These are phyloP conservation scores for Lophura nycthemera DNA, from an alignment of 2,113 vertebrate genomes.

Conservation along the genomic window DNA sequence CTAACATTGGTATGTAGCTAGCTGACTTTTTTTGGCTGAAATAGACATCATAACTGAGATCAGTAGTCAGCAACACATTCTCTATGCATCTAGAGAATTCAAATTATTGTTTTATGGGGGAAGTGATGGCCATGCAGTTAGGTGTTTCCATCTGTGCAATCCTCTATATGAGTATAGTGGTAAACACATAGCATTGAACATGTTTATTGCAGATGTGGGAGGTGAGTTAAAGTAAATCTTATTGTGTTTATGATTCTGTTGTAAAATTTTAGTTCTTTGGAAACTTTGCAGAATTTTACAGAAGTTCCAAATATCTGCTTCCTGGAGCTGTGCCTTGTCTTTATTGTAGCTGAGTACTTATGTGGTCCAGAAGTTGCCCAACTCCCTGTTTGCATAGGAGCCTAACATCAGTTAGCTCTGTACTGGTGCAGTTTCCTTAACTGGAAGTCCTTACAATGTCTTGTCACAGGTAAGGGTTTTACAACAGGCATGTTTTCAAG, in stretches of 20 bases:
- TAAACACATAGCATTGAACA: background rate
- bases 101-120: background rate
- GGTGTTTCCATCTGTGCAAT: background rate
- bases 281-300: background rate
- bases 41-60: background rate
- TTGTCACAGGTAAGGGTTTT: accelerated
- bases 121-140: background rate
- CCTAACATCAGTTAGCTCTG: accelerated
- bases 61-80: background rate
- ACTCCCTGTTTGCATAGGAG: background rate
- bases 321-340: background rate
- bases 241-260: background rate
- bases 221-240: background rate
- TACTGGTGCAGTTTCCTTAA: background rate
- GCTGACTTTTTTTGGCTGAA: background rate
- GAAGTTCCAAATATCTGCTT: background rate
- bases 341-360: background rate
- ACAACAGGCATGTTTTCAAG: background rate
- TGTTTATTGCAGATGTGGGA: background rate
- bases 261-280: background rate
- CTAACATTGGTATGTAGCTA: slow-evolving; percentile 4
- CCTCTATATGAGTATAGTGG: background rate
- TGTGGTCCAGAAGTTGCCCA: background rate
- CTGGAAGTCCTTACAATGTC: background rate
- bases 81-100: slow-evolving; percentile 1